phyloP scores from a whole-genome alignment of 2,113 vertebrate genomes.

The Xiphias gladius region DNA sequence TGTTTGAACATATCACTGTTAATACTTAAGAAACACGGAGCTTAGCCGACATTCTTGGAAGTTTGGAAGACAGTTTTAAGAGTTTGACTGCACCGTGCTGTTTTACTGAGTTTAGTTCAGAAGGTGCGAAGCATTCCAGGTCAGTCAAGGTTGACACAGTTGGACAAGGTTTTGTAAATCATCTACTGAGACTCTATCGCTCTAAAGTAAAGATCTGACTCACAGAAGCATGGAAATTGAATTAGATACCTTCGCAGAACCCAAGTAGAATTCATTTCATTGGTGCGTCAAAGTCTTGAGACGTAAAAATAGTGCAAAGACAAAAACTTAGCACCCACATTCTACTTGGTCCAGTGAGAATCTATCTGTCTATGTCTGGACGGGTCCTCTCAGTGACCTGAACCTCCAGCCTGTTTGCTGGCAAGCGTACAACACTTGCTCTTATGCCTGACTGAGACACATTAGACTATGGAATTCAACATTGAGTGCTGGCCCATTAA shows the following conservation, averaged over 20 bases:
- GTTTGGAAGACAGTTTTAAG: slow-evolving; percentile 49
- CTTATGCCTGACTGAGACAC: slow-evolving; percentile 80
- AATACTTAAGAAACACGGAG: slow-evolving; percentile 70
- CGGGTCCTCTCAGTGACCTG: slow-evolving; percentile 74
- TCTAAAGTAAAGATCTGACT: slow-evolving; percentile 21
- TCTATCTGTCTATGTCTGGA: slow-evolving; percentile 30
- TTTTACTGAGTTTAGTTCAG: slow-evolving; percentile 37
- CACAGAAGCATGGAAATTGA: slow-evolving; percentile 1
- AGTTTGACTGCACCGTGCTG: slow-evolving; percentile 33
- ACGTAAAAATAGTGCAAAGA: slow-evolving; percentile 37
- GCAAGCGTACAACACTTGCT: slow-evolving; percentile 73
- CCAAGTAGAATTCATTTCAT: neutral
- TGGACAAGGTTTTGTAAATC: slow-evolving; percentile 42
- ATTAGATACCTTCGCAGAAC: neutral
- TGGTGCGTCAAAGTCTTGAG: neutral
- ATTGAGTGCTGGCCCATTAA: slow-evolving; percentile 82
- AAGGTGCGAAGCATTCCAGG: slow-evolving; percentile 45
- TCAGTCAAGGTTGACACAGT: slow-evolving; percentile 47
- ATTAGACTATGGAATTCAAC: slow-evolving; percentile 83
- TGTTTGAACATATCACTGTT: slow-evolving; percentile 79
- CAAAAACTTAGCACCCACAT: slow-evolving; percentile 17
- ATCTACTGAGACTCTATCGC: slow-evolving; percentile 11
- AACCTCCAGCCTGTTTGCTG: slow-evolving; percentile 68
- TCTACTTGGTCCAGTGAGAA: slow-evolving; percentile 20
- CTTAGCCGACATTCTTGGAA: slow-evolving; percentile 64